Conservation (phyloP, 2,113 vertebrate genomes). For the Rhea pennata region DNA sequence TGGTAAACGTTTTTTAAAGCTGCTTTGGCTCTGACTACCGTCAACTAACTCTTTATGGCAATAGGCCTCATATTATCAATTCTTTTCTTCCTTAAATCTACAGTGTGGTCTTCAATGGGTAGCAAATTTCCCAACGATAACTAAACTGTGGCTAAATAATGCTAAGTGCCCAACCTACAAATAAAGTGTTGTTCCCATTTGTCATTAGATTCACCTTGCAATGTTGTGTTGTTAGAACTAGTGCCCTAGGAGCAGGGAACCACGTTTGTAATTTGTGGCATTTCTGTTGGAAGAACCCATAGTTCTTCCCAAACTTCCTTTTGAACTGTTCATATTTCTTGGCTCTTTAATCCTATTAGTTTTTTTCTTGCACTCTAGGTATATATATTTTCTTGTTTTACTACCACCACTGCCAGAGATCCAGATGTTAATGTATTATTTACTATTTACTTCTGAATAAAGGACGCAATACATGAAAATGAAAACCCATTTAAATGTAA, state of each 20-base stretch:
- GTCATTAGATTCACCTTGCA: background rate
- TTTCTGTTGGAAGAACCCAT: background rate
- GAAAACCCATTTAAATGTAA: background rate
- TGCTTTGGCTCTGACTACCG: background rate
- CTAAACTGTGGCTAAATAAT: background rate
- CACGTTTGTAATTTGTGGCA: background rate
- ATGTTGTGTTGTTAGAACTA: background rate
- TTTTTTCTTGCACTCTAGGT: background rate
- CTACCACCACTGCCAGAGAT: background rate
- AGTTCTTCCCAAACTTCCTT: background rate
- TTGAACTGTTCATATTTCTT: background rate
- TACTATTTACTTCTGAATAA: background rate
- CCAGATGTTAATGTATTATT: background rate
- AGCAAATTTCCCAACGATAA: background rate
- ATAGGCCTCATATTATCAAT: too few relatives aligned
- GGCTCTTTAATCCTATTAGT: background rate
- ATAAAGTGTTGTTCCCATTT: background rate
- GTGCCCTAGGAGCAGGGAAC: background rate
- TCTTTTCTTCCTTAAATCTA: background rate
- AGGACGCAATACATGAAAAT: background rate
- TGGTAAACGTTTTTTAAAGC: background rate
- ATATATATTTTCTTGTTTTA: background rate
- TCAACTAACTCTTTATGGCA: background rate
- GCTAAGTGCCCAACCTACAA: background rate
- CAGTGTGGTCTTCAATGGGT: too few relatives aligned